A percentile compares a stretch with the other conserved stretches of the same genome.
These are phyloP conservation scores for Dreissena polymorpha DNA, from an alignment of 1,140 invertebrate species.

Conservation along the genomic window DNA sequence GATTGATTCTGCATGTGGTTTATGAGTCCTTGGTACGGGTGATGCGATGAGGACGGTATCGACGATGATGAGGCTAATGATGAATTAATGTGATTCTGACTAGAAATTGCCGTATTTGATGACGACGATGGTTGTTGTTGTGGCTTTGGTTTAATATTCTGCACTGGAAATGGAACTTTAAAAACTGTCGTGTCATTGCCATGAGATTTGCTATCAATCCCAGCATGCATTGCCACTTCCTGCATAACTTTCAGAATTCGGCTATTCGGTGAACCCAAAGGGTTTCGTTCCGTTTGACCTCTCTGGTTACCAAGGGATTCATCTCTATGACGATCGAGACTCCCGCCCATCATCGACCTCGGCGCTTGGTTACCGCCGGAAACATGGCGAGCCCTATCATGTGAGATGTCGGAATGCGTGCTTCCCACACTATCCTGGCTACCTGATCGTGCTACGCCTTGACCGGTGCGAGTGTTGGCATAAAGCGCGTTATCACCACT, in stretches of 20 bases:
- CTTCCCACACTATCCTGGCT: constrained; percentile 81
- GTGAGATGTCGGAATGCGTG: constrained; percentile 80
- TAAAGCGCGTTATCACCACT: constrained; percentile 64
- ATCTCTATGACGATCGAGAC: constrained; percentile 69
- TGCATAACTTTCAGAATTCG: constrained; percentile 77
- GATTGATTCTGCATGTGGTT: constrained; percentile 32
- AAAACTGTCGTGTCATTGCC: constrained; percentile 45
- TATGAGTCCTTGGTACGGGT: constrained; percentile 2
- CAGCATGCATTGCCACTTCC: constrained; percentile 76
- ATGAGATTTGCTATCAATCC: constrained; percentile 58
- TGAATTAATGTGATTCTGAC: constrained; percentile 1
- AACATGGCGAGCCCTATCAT: constrained; percentile 73
- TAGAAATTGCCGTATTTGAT: neutral
- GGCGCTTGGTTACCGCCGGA: constrained; percentile 13
- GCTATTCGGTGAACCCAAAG: constrained; percentile 61
- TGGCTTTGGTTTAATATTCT: neutral
- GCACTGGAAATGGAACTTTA: constrained; percentile 41
- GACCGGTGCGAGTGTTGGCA: constrained; percentile 62
- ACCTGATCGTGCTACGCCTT: constrained; percentile 77
- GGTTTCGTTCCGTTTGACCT: constrained; percentile 46
- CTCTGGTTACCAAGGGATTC: constrained; percentile 32
- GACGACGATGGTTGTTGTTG: constrained; percentile 29
- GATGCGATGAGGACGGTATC: constrained; percentile 13
- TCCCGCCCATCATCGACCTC: constrained; percentile 64
- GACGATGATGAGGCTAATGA: neutral